Percentiles rank a stretch among this genome's conserved stretches.
Evolutionary conservation across 1,140 invertebrate genomes (phyloP).

Genomic region (Zaprionus ghesquierei): DNA sequence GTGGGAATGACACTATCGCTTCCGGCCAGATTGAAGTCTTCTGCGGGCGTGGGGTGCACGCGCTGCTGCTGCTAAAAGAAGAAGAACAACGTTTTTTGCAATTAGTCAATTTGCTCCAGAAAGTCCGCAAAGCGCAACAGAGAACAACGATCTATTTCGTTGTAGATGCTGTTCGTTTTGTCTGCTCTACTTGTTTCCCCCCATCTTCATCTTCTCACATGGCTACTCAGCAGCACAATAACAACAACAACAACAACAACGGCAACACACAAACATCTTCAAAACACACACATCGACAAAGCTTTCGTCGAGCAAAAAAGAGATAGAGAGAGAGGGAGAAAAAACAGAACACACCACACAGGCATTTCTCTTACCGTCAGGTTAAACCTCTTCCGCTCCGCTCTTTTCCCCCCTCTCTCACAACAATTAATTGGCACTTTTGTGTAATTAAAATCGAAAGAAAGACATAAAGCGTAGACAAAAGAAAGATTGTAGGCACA

Average conservation of each 20-base stretch:
- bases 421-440: slow-evolving; percentile 73
- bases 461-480: slow-evolving; percentile 55
- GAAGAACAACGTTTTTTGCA: background rate
- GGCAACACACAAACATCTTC: slow-evolving; percentile 22
- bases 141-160: slow-evolving; percentile 2
- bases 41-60: slow-evolving; percentile 30
- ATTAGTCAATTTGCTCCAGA: slow-evolving; percentile 28
- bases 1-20: slow-evolving; percentile 21
- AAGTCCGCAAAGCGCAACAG: slow-evolving; percentile 11
- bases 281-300: slow-evolving; percentile 8
- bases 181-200: slow-evolving; percentile 62
- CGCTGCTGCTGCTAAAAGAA: slow-evolving; percentile 30
- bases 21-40: slow-evolving; percentile 56
- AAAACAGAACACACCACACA: slow-evolving; percentile 23
- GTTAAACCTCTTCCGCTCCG: background rate
- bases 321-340: background rate
- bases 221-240: slow-evolving; percentile 25
- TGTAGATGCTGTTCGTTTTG: slow-evolving; percentile 19
- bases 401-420: background rate
- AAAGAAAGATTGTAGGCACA: slow-evolving; percentile 17
- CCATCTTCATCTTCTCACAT: slow-evolving; percentile 50
- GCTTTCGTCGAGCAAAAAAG: slow-evolving; percentile 16
- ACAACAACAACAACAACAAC: slow-evolving; percentile 2
- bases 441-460: slow-evolving; percentile 71
- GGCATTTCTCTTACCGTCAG: slow-evolving; percentile 19